Evolutionary conservation across 2,888 invertebrate genomes (phyloP).

Genomic region (Mythimna pallens): DNA sequence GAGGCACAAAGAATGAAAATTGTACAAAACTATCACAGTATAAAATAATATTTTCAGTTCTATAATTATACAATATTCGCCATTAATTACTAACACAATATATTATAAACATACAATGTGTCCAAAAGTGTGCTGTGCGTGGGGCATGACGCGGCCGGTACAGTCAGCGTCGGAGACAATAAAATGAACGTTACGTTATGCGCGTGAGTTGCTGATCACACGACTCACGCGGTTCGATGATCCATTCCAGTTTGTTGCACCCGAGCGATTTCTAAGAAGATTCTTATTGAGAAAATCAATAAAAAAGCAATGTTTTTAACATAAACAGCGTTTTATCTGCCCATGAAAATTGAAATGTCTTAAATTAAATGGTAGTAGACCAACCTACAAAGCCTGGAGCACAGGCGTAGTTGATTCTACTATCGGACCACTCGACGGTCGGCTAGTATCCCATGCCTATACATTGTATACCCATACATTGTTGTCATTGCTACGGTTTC

Average conservation of each 20-base stretch:
- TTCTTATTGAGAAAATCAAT: neutral
- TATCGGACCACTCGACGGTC: no score
- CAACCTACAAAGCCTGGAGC: no score
- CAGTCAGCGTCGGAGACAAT: slow-evolving; percentile 52
- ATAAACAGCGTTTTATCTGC: no score
- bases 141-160: slow-evolving; percentile 59
- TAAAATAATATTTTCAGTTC: neutral
- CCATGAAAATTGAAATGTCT: no score
- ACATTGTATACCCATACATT: no score
- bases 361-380: no score
- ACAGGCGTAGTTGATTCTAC: no score
- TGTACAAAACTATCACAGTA: neutral
- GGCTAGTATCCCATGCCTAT: no score
- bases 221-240: slow-evolving; percentile 57
- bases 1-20: neutral
- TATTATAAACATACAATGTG: slow-evolving; percentile 5
- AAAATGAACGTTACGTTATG: slow-evolving; percentile 52
- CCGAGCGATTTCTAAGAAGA: slow-evolving; percentile 41
- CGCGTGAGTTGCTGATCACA: slow-evolving; percentile 53
- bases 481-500: no score
- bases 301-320: neutral
- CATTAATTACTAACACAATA: neutral
- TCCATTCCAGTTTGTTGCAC: slow-evolving; percentile 59
- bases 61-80: slow-evolving; percentile 12
- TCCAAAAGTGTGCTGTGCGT: slow-evolving; percentile 47